Conservation (phyloP, 2,113 vertebrate genomes). For the Rhipidura dahli region DNA sequence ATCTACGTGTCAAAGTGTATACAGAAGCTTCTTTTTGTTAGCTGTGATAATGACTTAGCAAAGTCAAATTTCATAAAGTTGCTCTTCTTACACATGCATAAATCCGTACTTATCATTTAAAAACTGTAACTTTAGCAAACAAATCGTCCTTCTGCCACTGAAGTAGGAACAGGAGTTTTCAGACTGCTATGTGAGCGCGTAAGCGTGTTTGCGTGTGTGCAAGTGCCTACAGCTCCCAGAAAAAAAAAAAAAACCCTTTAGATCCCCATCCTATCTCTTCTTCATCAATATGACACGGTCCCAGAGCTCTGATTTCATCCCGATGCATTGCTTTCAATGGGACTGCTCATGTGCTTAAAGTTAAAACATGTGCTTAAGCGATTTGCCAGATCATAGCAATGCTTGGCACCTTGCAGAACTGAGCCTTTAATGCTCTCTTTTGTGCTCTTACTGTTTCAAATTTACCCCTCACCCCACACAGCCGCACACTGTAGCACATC, state of each 20-base stretch:
- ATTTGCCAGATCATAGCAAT: constrained; percentile 63
- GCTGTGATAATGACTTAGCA: not conserved
- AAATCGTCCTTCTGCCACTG: not conserved
- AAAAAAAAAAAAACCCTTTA: constrained; percentile 15
- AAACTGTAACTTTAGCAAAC: not conserved
- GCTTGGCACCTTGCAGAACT: constrained; percentile 66
- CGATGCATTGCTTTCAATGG: constrained; percentile 11
- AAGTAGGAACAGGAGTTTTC: not conserved
- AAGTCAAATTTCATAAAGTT: not conserved
- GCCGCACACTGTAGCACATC: constrained; percentile 33
- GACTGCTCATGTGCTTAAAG: constrained; percentile 63
- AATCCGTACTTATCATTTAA: not conserved
- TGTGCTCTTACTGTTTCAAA: constrained; percentile 62
- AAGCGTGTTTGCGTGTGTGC: not conserved
- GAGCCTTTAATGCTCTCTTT: constrained; percentile 66
- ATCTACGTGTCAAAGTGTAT: not conserved
- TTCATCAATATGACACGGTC: constrained; percentile 50
- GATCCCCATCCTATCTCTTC: constrained; percentile 36
- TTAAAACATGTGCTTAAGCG: constrained; percentile 65
- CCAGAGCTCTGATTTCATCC: constrained; percentile 62
- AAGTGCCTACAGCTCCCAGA: constrained; percentile 5
- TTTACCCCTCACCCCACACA: constrained; percentile 62
- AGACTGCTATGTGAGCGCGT: accelerated
- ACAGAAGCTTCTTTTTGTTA: not conserved
- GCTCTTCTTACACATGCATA: not conserved